Base-by-base conservation (phyloP, 2,797 vertebrate genomes). In the Sebastolobus altivelis region DNA sequence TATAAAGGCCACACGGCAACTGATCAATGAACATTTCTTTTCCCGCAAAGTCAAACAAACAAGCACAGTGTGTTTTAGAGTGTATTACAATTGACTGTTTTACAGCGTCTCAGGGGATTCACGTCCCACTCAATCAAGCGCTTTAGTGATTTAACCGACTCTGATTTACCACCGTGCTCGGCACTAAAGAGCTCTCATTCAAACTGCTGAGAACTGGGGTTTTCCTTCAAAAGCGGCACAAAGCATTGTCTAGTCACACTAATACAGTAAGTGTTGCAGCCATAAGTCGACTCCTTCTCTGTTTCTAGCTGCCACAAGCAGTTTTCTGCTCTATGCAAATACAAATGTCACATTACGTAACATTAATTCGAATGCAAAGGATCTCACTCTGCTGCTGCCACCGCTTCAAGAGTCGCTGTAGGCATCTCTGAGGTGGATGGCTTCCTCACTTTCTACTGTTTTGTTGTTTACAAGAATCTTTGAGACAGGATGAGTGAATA, bases 341-440 rank as follows among this genome's bases (percentile, higher is more conserved):
- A 66, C 66, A 86, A 89, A 87, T 81, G 71, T 79, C 82, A 81
- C 31, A 72, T 89, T 77, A 66, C 11, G 18, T 82, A 88, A 83
- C 33, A 54, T 59, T 72, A 38, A 62, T 67, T 60, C 12, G 16
- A 85, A 85, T 46, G 40, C 69, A 54, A 73, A 75, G 37, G 29
- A 25, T 81, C 55, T 77, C 52, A 16, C 12, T 76, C 54, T 29
- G 62, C 60, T 75, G 59, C 60, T 37, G 38, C 55, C 7, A 11
- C 31, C 29, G 55, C 74, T 66, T 69, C 12, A 58, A 25, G 76
- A 56, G 40, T 40, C 0, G 3, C 72, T 71, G 16, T 22, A 7
- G 72, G 72, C 54, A 61, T 62, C 16, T 65, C 29, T 71, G 37
- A 80, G 49, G 63, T 73, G 73, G 56, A 72, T 9, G 12, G 12